Conservation (phyloP, 2,888 invertebrate species). For the Drosophila mercatorum region DNA sequence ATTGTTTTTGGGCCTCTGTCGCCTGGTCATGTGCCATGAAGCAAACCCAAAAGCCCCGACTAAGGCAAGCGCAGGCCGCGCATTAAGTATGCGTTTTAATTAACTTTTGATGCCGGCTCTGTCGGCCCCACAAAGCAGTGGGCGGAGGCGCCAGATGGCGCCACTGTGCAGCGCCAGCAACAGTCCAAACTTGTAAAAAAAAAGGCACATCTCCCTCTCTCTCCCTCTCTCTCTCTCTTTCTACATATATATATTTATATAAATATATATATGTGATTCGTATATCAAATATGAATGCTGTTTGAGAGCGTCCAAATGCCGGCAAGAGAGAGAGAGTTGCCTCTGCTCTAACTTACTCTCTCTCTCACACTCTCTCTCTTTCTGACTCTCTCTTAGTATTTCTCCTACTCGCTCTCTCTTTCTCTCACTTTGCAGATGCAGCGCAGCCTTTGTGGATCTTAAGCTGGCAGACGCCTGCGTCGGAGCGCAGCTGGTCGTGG, state of each 20-base stretch:
- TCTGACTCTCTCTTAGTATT: background rate
- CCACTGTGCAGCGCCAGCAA: constrained; percentile 48
- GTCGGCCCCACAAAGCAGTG: constrained; percentile 19
- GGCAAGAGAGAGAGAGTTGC: constrained; percentile 29
- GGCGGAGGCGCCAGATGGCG: constrained; percentile 56
- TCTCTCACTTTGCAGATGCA: constrained; percentile 56
- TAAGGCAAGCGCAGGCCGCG: constrained; percentile 45
- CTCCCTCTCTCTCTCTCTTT: background rate
- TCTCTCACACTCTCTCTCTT: background rate
- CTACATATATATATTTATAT: background rate
- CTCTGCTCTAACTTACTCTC: background rate
- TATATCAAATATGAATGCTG: constrained; percentile 59
- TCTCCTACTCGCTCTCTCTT: background rate
- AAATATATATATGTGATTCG: constrained; percentile 13
- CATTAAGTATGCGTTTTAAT: constrained; percentile 73
- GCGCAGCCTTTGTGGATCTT: constrained; percentile 48
- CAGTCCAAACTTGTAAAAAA: constrained; percentile 45
- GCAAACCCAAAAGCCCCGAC: constrained; percentile 28
- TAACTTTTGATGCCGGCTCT: constrained; percentile 63
- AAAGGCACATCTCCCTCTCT: background rate
- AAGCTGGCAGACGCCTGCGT: constrained; percentile 37
- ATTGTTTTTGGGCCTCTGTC: constrained; percentile 29
- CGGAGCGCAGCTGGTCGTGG: constrained; percentile 10
- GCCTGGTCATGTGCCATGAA: constrained; percentile 33
- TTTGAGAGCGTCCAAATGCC: constrained; percentile 62